phyloP scores from a whole-genome alignment of 2,113 vertebrate genomes.

The Cygnus buccinator region DNA sequence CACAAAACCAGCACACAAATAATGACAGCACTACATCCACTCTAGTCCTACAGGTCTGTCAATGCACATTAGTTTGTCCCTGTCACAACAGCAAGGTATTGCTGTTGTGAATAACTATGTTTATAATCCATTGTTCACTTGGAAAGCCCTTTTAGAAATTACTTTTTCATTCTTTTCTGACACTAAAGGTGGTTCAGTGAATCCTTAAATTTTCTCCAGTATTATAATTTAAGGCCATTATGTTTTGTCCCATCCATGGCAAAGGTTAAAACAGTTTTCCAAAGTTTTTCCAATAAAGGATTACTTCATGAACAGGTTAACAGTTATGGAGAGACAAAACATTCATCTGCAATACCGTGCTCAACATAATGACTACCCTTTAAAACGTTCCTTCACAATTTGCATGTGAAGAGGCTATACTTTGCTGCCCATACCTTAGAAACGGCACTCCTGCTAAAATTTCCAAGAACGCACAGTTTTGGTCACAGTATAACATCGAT shows the following conservation, averaged over 20 bases:
- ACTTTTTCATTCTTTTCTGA: not conserved
- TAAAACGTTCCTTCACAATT: not conserved
- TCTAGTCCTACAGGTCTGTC: not conserved
- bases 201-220: not conserved
- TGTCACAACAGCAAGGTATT: not conserved
- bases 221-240: not conserved
- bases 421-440: not conserved
- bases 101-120: not conserved
- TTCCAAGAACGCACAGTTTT: not conserved
- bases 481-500: not conserved
- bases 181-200: not conserved
- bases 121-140: not conserved
- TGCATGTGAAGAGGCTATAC: not conserved
- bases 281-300: not conserved
- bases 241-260: not conserved
- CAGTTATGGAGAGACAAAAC: not conserved
- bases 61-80: not conserved
- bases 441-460: not conserved
- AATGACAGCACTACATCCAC: not conserved
- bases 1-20: not conserved
- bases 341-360: not conserved
- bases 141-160: constrained; percentile 19
- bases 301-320: not conserved
- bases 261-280: not conserved
- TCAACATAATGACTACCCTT: not conserved